Base-by-base conservation (phyloP, 2,888 invertebrate genomes). In the Thecophora atra region DNA sequence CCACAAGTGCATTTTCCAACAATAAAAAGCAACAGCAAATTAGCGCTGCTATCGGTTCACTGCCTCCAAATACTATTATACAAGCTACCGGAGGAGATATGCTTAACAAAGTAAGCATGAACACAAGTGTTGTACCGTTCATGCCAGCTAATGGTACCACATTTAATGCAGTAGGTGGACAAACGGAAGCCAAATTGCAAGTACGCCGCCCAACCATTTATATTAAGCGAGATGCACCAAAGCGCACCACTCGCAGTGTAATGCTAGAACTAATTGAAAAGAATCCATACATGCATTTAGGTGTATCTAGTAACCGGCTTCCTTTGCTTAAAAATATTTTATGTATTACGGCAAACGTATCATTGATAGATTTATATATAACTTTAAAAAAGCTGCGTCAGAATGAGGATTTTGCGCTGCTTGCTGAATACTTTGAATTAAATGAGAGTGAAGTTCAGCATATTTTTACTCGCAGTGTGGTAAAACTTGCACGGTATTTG, bases 371-470 rank as follows among this genome's bases (percentile, higher is more conserved):
- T 72, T 80, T 84, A 63, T 86, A 82, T 71, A 76, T 86, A 58
- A 83, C 86, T 3, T 69, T 86, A 1, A 82, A 84, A 30, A 86
- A 86, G 74, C 70, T 86, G 30, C 82, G 84, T 6, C 81, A 83
- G 58, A 86, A 86, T 74, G 86, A 86, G 68, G 79, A 85, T 21
- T 86, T 86, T 28, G 74, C 82, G 0, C 44, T 85, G 63, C 77
- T 86, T 11, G 84, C 80, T 1, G 85, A 86, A 70, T 80, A 81
- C 69, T 86, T 86, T 75, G 86, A 86, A 70, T 76, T 85, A 42
- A 79, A 74, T 21, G 84, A 85, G 64, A 64, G 71, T 15, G 86
- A 86, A 70, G 80, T 81, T 2, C 83, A 84, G 60, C 80, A 81
- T 13, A 80, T 82, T 3, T 85, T 85, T 64, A 81, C 81, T 21